A percentile compares a stretch with the other conserved stretches of the same genome.
These are phyloP conservation scores for Nansenia antarctica DNA, from an alignment of 2,113 vertebrate genomes.

Conservation along the genomic window DNA sequence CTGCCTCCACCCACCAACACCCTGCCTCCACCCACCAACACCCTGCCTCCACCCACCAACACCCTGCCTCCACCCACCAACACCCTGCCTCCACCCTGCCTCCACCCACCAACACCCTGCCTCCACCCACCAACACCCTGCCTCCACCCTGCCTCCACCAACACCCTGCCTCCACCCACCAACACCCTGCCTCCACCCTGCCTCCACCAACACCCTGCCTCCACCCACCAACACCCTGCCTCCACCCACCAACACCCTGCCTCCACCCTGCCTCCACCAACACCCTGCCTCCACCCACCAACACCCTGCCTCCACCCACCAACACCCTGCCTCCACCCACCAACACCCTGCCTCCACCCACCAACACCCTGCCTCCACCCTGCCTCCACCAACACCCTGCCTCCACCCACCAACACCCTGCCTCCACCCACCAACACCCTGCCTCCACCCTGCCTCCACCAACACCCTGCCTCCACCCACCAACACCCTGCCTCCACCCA, in stretches of 20 bases:
- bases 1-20: background rate
- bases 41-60: background rate
- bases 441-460: background rate
- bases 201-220: background rate
- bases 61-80: background rate
- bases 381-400: background rate
- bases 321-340: too few relatives aligned
- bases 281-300: too few relatives aligned
- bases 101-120: background rate
- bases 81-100: background rate
- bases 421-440: too few relatives aligned
- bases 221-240: background rate
- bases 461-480: background rate
- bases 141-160: too few relatives aligned
- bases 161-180: too few relatives aligned
- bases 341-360: background rate
- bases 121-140: background rate
- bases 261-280: background rate
- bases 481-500: too few relatives aligned
- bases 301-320: background rate
- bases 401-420: too few relatives aligned
- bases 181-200: conserved; percentile 5
- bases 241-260: background rate
- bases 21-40: too few relatives aligned
- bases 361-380: too few relatives aligned